Evolutionary conservation across 2,113 vertebrate species (phyloP), one percentile per base, ranked within the genome.

Genomic region (Saguinus imperator): DNA sequence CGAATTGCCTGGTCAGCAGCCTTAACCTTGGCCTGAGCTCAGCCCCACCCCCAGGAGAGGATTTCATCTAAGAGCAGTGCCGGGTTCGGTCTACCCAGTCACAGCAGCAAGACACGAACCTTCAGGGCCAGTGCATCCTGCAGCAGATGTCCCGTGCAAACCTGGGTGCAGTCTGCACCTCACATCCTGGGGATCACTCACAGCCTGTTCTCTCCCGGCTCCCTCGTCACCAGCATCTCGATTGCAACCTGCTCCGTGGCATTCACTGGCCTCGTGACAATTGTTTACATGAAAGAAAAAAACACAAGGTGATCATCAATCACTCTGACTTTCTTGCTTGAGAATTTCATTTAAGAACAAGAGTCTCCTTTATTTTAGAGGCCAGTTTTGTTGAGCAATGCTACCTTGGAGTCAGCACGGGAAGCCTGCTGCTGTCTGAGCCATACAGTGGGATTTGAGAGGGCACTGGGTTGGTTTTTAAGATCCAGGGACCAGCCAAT

Each of bases 371-470:
- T 23, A 21, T 43, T 9, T 72, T 10, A 14, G 73, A 10, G 72
- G 61, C 32, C 45, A 43, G 32, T 9, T 58, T 9, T 43, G 25
- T 4, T 6, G n/a, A 43, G 8, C 50, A 10, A 27, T 12, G 16
- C 45, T 35, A 2, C 17, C 12, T 8, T n/a, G 29, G 55, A 43
- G 4, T 21, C 45, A 27, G 35, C 8, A 0, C 18, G 18, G 3
- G 18, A 3, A 48, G 48, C 52, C 21, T 10, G 17, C 40, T 6
- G 64, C 23, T 18, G n/a, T 37, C 48, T 14, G 18, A 14, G 35
- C 27, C 37, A 8, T 3, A 1, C 2, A 7, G 18, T 1, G 8
- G 8, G 0, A 14, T 4, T 3, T 1, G 4, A 52, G 37, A 57
- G 35, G 20, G 29, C 43, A 17, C 0, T 0, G 32, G 20, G 40